Base-by-base conservation (phyloP, 2,797 vertebrate species). In the Triplophysa bombifrons region DNA sequence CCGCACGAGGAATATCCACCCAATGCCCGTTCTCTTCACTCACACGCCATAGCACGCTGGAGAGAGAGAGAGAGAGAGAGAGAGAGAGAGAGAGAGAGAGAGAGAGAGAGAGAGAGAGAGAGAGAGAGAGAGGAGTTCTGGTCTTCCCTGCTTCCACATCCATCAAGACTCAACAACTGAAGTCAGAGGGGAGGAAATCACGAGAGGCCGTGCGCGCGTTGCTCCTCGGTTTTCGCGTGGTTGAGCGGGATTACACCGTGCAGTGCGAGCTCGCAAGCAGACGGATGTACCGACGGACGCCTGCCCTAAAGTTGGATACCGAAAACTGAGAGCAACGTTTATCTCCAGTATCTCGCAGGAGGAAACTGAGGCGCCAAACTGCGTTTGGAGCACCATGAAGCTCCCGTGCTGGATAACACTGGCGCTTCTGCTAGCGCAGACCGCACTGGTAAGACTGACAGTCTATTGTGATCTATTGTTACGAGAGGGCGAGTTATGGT, bases 391-490 rank as follows among this genome's bases (percentile, higher is more conserved):
- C 80, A 91, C 83, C 88, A 94, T 94, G 93, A 92, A 92, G 91
- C 93, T 92, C 88, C 92, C 90, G 50, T 88, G 90, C 87, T 90
- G 93, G 65, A 81, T 92, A 72, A 86, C 93, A 89, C 84, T 93
- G 66, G 71, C 88, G 85, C 91, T 91, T 86, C 90, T 93, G 84
- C 84, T 92, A 16, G 91, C 89, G 84, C 91, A 89, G 87, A 83
- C 90, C 50, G 86, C 90, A 84, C 86, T 87, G 93, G 94, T 94
- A 92, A 94, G 91, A 51, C 83, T 67, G 76, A n/a, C 71, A 58
- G 83, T 80, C 84, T 86, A 90, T 92, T 92, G 91, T 92, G 72
- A 55, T 79, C 76, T 73, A 79, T 85, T 85, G 81, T 83, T 82
- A 87, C 67, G 25, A 70, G 85, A 71, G 60, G 46, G 68, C 46